Base-by-base conservation (phyloP, 2,797 vertebrate genomes). In the Pogonophryne albipinna region DNA sequence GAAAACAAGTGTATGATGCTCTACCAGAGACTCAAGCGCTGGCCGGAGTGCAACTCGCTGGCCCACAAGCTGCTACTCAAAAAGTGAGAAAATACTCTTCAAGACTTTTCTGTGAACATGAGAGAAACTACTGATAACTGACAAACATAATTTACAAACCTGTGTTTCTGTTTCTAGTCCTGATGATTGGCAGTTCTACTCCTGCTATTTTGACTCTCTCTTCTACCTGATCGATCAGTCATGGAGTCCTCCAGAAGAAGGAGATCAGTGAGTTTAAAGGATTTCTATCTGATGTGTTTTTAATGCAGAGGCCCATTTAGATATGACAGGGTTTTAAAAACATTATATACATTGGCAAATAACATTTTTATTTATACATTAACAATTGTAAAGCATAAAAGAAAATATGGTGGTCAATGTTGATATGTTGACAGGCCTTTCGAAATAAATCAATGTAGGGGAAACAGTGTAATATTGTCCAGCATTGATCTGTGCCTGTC, bases 121-220 rank as follows among this genome's bases (percentile, higher is more conserved):
- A 20, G 10, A 14, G 2, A 19, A 55, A 0, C 0, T 7, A 0
- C 6, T 3, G 8, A 19, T 0, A 7, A 38, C 34, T 38, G 34
- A 38, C 0, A 5, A 0, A 5, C 10, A 1, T 0, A 0, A 16
- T 47, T 65, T 7, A 45, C 16, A 31, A 14, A 34, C 19, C 0
- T n/a, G 10, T 69, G 56, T 72, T 49, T 80, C 6, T 80, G 20
- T 71, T 71, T 73, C 5, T 6, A 99, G 98, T 93, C 97, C 98
- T 76, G 98, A 99, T 93, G 98, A 99, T 84, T 99, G 98, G 98
- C 98, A 99, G 93, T 99, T 98, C 92, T 99, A 98, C 80, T 90
- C 97, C 65, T 95, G 94, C 75, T 99, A 98, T 90, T 99, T 99
- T 49, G 97, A 98, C 91, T 99, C 98, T 46, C 93, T 98, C 77